Evolutionary conservation across 1,140 invertebrate genomes (phyloP).

Genomic region (Lepidurus couesii): DNA sequence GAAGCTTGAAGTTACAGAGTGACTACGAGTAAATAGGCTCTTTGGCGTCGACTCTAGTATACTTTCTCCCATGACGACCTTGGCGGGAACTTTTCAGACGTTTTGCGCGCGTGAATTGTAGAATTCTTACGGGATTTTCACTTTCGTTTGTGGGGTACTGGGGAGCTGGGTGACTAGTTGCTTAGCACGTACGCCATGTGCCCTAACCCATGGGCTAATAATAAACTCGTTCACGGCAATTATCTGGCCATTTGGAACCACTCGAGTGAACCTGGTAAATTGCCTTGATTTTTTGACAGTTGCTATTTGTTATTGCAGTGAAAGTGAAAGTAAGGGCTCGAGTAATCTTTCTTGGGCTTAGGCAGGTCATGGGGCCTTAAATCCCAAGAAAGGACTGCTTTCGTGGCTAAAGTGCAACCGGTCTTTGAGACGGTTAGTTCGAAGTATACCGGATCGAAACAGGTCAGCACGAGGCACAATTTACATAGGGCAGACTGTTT

Average conservation of each 20-base stretch:
- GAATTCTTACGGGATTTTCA: conserved; percentile 9
- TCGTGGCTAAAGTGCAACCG: neutral
- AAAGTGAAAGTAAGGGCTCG: neutral
- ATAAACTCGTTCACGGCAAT: neutral
- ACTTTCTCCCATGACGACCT: neutral
- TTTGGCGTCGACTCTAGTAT: neutral
- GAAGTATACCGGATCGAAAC: neutral
- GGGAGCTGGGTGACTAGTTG: neutral
- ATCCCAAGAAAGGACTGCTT: neutral
- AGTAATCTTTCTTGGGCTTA: neutral
- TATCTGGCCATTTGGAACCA: neutral
- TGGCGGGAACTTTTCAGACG: neutral
- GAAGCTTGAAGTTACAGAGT: neutral
- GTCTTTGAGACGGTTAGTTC: neutral
- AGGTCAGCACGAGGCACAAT: neutral
- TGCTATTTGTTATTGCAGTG: neutral
- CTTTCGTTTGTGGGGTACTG: neutral
- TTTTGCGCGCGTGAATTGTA: neutral
- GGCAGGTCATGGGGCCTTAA: neutral
- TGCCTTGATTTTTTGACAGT: neutral
- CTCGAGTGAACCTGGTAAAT: neutral
- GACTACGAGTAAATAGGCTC: conserved; percentile 18
- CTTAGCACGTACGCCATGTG: neutral
- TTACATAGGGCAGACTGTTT: too few relatives aligned
- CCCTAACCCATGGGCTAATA: neutral